Percentiles rank a stretch among this genome's conserved stretches.
These are phyloP conservation scores for Podarcis muralis DNA, from an alignment of 2,113 vertebrate genomes.

Conservation along the genomic window DNA sequence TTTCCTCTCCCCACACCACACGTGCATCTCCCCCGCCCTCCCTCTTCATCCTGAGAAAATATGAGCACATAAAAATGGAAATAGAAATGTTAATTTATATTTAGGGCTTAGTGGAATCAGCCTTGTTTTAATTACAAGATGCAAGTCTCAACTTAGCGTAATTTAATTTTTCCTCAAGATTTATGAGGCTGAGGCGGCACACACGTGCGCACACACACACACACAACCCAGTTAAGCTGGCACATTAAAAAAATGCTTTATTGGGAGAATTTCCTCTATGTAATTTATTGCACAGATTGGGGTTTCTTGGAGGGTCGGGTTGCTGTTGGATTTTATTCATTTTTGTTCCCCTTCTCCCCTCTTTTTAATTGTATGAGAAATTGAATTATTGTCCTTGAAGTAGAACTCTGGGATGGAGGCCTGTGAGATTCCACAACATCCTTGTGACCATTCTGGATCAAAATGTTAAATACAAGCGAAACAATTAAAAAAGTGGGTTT, in stretches of 20 bases:
- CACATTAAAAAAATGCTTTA: constrained; percentile 41
- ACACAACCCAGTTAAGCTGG: constrained; percentile 33
- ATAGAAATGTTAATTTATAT: constrained; percentile 46
- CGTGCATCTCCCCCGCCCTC: not conserved
- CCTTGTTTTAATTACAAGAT: constrained; percentile 65
- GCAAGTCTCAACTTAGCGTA: constrained; percentile 35
- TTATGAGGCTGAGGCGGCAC: constrained; percentile 41
- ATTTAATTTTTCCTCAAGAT: constrained; percentile 56
- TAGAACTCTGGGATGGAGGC: not conserved
- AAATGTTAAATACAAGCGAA: not conserved
- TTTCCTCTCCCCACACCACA: not conserved
- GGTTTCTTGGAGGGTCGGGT: not conserved
- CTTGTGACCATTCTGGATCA: not conserved
- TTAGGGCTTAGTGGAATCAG: constrained; percentile 48
- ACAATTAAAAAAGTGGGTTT: not conserved
- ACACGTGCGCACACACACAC: too few species aligned
- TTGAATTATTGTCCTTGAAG: constrained; percentile 27
- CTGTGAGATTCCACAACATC: not conserved
- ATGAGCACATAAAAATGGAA: constrained; percentile 19
- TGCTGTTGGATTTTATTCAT: not conserved
- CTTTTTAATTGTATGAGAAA: constrained; percentile 5
- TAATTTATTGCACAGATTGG: constrained; percentile 45
- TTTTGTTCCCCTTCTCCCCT: too few species aligned
- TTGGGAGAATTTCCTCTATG: constrained; percentile 23
- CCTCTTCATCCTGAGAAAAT: constrained; percentile 22